Evolutionary conservation across 2,888 invertebrate genomes (phyloP).

Genomic region (Trachelus troglodyta): DNA sequence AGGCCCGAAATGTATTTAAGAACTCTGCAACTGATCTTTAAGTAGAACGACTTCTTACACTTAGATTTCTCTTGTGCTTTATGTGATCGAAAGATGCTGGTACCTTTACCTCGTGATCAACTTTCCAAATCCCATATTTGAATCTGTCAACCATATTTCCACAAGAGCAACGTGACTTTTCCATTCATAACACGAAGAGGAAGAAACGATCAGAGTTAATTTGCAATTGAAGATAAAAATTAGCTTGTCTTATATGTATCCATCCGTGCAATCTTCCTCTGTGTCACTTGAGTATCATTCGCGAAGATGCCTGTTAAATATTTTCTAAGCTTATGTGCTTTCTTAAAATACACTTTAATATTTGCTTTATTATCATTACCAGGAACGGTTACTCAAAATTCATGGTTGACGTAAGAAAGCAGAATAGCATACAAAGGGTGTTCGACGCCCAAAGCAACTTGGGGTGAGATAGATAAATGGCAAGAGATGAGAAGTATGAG

Average conservation of each 20-base stretch:
- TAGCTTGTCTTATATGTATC: neutral
- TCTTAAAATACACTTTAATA: slow-evolving; percentile 23
- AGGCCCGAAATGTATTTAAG: neutral
- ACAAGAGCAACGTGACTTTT: neutral
- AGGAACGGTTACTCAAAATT: slow-evolving; percentile 24
- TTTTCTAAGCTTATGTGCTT: neutral
- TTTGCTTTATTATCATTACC: slow-evolving; percentile 29
- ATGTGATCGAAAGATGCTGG: neutral
- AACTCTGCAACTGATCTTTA: neutral
- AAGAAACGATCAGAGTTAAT: neutral
- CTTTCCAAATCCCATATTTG: neutral
- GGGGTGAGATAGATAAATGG: no score
- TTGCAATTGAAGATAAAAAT: neutral
- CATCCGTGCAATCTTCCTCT: neutral
- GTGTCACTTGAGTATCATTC: neutral
- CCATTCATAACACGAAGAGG: neutral
- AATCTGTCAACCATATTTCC: neutral
- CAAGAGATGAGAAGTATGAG: no score
- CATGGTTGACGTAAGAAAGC: slow-evolving; percentile 11
- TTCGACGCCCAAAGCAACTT: no score
- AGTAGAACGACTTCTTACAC: neutral
- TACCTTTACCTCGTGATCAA: neutral
- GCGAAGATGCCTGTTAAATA: neutral
- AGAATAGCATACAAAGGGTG: no score
- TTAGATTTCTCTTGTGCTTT: neutral